Base-by-base conservation (phyloP, 2,113 vertebrate species). In the Corapipo altera region DNA sequence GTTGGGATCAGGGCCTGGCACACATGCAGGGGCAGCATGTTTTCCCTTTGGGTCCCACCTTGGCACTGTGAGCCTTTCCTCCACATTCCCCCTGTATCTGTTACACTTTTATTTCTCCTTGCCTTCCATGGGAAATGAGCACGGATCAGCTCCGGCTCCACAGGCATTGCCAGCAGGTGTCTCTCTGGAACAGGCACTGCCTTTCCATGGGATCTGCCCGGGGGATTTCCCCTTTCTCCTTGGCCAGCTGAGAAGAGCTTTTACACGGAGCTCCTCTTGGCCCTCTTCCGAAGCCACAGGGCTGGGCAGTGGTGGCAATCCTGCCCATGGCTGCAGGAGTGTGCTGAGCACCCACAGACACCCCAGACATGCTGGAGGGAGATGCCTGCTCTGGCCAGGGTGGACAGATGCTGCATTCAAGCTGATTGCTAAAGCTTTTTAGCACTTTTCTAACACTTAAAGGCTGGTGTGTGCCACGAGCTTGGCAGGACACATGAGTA, bases 101-200 rank as follows among this genome's bases (percentile, higher is more conserved):
- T 33, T 32, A n/a, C 0, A 3, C 26, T 74, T 70, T 37, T 15
- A 44, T 35, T 57, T 41, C 59, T 33, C 3, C 41, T 39, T 54
- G 66, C 39, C 55, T 65, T 27, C 58, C 4, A 0, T 3, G 59
- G 33, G 35, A 69, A 48, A 26, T 5, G 22, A 75, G 33, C 0
- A 0, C 4, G 19, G 66, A 41, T 12, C 54, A 43, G 46, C 74
- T 51, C 0, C 0, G 64, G 75, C 54, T 85, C 6, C 1, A 1
- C 2, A 6, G 52, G 28, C 14, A 2, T 24, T 62, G 57, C 89
- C 93, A 89, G 80, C 65, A 92, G 93, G 37, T 91, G 92, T 92
- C 96, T 44, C 95, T 92, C 33, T 33, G 73, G 44, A 88, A 57
- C 62, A 69, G 73, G 80, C 43, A 8, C 9, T 44, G 51, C 15